Evolutionary conservation across 2,797 vertebrate species (phyloP).

Genomic region (Oreochromis grahami): DNA sequence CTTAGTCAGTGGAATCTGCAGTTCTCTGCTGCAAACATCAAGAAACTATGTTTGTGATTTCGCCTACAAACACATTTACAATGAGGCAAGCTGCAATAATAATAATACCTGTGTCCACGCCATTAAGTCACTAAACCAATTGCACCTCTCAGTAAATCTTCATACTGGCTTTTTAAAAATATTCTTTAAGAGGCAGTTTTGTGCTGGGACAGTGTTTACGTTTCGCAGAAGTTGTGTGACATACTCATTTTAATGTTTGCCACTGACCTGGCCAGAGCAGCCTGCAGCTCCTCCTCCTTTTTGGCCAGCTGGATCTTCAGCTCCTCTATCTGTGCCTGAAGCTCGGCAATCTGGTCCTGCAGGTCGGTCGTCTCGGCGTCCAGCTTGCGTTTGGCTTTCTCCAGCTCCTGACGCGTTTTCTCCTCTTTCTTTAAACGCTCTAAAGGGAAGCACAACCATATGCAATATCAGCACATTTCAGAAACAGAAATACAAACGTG

Average conservation of each 20-base stretch:
- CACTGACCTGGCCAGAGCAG: conserved; percentile 75
- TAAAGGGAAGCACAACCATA: conserved; percentile 36
- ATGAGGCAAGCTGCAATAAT: neutral
- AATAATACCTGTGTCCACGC: neutral
- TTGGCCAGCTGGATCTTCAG: conserved; percentile 92
- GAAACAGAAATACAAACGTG: neutral
- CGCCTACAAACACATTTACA: neutral
- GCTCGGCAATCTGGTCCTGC: conserved; percentile 95
- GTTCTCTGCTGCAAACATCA: neutral
- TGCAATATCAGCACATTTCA: neutral
- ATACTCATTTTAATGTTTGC: neutral
- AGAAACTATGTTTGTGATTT: neutral
- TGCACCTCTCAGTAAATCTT: neutral
- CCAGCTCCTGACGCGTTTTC: conserved; percentile 94
- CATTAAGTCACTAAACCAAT: neutral
- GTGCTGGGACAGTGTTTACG: neutral
- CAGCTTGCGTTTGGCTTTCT: conserved; percentile 96
- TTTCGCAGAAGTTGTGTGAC: neutral
- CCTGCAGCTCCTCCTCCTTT: conserved; percentile 95
- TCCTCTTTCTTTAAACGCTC: conserved; percentile 97
- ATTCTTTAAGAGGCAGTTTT: neutral
- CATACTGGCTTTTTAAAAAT: neutral
- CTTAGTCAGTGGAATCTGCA: neutral
- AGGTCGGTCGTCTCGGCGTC: conserved; percentile 94
- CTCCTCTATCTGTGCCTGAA: conserved; percentile 94